Percentiles rank a stretch among this genome's conserved stretches.
Conservation (phyloP, 2,113 vertebrate species). For the Microtus montanus region DNA sequence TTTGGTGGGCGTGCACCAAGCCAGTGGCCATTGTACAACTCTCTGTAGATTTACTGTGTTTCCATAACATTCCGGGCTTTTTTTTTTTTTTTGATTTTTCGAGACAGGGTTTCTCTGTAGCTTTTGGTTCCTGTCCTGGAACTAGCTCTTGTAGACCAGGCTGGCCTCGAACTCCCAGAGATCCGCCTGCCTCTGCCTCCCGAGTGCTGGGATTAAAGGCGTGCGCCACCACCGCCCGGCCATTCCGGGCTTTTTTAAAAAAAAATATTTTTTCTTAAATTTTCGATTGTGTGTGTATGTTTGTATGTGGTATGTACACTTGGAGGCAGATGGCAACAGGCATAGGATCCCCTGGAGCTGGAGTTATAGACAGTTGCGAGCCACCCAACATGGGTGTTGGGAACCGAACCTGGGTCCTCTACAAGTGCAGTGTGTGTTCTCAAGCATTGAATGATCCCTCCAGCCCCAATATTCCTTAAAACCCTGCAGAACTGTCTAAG, state of each 20-base stretch:
- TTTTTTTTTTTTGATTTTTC: no score
- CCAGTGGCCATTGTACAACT: rapidly evolving
- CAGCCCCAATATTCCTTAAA: neutral
- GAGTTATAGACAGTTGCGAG: neutral
- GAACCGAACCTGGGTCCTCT: neutral
- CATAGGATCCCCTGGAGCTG: neutral
- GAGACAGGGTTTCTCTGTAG: no score
- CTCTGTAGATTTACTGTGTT: neutral
- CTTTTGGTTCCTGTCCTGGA: no score
- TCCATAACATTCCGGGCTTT: neutral
- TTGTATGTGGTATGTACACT: neutral
- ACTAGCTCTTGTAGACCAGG: no score
- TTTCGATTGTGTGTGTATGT: neutral
- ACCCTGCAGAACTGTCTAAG: neutral
- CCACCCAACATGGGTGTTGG: no score
- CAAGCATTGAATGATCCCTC: neutral
- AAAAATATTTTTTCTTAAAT: neutral
- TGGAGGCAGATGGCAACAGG: neutral
- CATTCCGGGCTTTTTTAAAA: neutral
- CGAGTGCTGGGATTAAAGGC: no score
- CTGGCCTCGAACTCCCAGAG: no score
- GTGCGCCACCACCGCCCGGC: no score
- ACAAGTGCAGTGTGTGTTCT: neutral
- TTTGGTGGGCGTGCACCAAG: neutral
- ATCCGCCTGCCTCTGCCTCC: no score